Evolutionary conservation across 2,113 vertebrate species (phyloP), one percentile per base, ranked within the genome.

Genomic region (Scartelaos histophorus): DNA sequence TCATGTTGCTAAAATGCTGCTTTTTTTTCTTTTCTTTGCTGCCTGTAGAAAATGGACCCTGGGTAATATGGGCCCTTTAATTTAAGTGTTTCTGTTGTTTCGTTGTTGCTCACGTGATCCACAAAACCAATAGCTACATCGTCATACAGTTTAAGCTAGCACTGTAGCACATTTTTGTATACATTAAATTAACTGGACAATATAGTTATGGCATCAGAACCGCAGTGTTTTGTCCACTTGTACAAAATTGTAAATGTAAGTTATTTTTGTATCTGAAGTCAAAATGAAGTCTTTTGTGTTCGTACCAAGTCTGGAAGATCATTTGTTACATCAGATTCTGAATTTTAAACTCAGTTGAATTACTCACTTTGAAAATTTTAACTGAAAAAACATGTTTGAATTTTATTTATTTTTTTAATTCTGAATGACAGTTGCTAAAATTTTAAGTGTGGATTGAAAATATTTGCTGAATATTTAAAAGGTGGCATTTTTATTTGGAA

Each of bases 191-290:
- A 43, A 10, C 38, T 43, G 38, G n/a, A 13, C 49, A 17, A 51
- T 56, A 7, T 56, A 11, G 10, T 56, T 21, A 56, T 19, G 53
- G 17, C 53, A n/a, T n/a, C n/a, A 19, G 49, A 16, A 22, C 24
- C 13, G 24, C 57, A 60, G 22, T 60, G 25, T 16, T 60, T 25
- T 60, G 13, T 29, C 22, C 24, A 6, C 25, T 22, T 60, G n/a
- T 56, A 21, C 19, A 60, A 60, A 29, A 29, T 60, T 25, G 22
- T 60, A 60, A 60, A 60, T 29, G 21, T 60, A 60, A 60, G 57
- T 60, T 60, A 60, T 60, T 60, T 58, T 25, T 60, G 54, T 56
- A 56, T 56, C 12, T 56, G 54, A 56, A 56, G 21, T 10, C 54
- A 56, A 56, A 56, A 56, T 56, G 54, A 56, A 56, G 54, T 21